Base-by-base conservation (phyloP, 1,140 invertebrate species). In the Eufriesea mexicana region DNA sequence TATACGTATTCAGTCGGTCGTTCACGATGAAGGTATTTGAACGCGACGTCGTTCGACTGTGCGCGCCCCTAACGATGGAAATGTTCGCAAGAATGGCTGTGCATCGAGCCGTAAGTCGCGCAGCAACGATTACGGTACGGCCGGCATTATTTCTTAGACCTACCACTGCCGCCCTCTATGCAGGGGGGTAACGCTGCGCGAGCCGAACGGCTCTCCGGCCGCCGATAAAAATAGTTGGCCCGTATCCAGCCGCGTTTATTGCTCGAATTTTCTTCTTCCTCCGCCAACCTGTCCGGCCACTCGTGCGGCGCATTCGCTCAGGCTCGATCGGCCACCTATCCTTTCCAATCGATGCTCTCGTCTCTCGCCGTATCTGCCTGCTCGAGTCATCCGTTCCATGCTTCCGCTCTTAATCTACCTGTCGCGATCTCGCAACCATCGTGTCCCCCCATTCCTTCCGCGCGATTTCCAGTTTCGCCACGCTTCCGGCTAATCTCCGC, bases 181-280 rank as follows among this genome's bases (percentile, higher is more conserved):
- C 57, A 55, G 57, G 28, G 70, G 35, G 35, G 81, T 67, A 73
- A 84, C 84, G 47, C 66, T 45, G 64, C 54, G 55, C 70, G 75
- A 71, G 74, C 61, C 62, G 79, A 57, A 83, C 80, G 84, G 67
- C 16, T 66, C 79, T 49, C 57, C 16, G 51, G 66, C 42, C 72
- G 79, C 54, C 75, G 87, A 89, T 89, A 88, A 89, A 89, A 88
- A 89, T 89, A 89, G 84, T 89, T 89, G 87, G 87, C 87, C 54
- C 66, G 79, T 54, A 78, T 88, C 87, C 87, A 89, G 59, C 64
- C 68, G 51, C 83, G 80, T 89, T 89, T 89, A 89, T 89, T 89
- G 86, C 84, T 73, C 64, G 76, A 89, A 89, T 88, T 88, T 88
- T 88, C 87, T 88, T 82, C 86, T 7, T 23, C 76, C 23, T 62